These are phyloP conservation scores for Nothoprocta perdicaria DNA, from an alignment of 2,113 vertebrate species.

Conservation along the genomic window DNA sequence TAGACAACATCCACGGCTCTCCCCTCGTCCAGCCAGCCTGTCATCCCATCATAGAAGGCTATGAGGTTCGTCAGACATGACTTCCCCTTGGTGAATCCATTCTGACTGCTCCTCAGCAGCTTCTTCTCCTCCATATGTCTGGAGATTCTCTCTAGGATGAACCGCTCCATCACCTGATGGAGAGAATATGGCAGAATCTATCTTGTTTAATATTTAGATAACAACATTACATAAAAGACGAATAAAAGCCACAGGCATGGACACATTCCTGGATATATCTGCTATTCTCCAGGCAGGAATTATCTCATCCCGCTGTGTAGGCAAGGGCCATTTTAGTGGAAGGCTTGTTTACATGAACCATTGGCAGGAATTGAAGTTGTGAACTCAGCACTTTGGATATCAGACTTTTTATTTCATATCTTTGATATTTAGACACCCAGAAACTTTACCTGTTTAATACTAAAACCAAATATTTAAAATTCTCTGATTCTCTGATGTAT, in stretches of 20 bases:
- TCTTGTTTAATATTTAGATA: constrained; percentile 8
- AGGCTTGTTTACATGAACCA: fast-evolving
- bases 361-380: neutral
- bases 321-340: neutral
- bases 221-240: neutral
- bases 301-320: neutral
- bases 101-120: too few relatives aligned
- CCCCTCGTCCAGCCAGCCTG: too few relatives aligned
- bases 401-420: neutral
- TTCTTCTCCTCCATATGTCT: too few relatives aligned
- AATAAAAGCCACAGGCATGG: neutral
- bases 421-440: neutral
- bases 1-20: too few relatives aligned
- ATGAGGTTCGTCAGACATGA: too few relatives aligned
- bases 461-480: neutral
- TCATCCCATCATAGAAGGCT: too few relatives aligned
- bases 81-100: too few relatives aligned
- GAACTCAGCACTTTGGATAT: neutral
- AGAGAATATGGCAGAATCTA: neutral
- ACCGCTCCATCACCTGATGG: too few relatives aligned
- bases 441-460: neutral
- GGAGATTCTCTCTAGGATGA: too few relatives aligned
- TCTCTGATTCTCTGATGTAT: neutral
- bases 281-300: neutral
- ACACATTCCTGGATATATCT: neutral